Evolutionary conservation across 2,113 vertebrate species (phyloP).

Genomic region (Balaeniceps rex): DNA sequence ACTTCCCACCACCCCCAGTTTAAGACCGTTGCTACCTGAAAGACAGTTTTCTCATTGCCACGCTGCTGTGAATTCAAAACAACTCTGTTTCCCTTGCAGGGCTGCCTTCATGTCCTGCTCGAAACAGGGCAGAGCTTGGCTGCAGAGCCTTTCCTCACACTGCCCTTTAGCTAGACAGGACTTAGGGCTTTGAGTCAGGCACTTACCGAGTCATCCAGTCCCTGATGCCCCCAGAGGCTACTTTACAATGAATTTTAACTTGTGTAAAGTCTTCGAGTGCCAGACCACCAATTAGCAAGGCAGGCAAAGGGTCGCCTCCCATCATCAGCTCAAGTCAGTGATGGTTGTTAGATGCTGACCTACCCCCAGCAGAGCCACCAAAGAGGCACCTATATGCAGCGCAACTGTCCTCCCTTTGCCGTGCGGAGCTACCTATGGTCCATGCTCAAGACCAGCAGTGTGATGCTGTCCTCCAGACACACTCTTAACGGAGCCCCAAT

Average conservation of each 20-base stretch:
- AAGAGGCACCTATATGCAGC: not conserved
- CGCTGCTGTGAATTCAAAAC: not conserved
- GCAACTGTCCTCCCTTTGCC: not conserved
- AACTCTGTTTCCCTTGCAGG: not conserved
- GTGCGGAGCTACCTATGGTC: not conserved
- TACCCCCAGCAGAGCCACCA: not conserved
- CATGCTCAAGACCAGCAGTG: not conserved
- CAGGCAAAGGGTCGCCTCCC: not conserved
- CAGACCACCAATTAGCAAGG: not conserved
- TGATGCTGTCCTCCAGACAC: not conserved
- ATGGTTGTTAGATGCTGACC: not conserved
- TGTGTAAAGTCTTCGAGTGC: not conserved
- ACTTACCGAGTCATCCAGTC: not conserved
- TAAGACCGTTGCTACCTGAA: not conserved
- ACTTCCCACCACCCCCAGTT: not conserved
- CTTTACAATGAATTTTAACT: not conserved
- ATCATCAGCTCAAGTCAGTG: not conserved
- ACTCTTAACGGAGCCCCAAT: not conserved
- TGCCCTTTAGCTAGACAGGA: not conserved
- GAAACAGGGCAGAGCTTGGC: not conserved
- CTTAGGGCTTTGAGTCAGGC: not conserved
- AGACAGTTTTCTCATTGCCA: not conserved
- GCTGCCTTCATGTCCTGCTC: not conserved
- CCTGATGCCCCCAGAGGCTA: not conserved
- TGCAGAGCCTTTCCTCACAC: not conserved